These are phyloP conservation scores for Molorchus minor DNA, from an alignment of 2,888 invertebrate species.

Conservation along the genomic window DNA sequence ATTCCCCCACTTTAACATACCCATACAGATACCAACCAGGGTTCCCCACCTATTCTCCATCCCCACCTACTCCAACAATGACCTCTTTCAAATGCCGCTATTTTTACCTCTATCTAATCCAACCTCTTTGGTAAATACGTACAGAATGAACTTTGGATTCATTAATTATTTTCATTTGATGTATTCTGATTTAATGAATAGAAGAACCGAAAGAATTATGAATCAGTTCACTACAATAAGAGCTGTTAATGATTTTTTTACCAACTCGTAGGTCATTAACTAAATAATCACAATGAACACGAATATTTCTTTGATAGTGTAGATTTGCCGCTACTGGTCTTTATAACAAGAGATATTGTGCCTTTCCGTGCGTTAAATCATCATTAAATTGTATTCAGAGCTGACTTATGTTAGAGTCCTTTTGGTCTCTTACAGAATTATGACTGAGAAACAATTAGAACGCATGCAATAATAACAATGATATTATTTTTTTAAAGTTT, in stretches of 20 bases:
- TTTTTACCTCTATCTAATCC: too few species aligned
- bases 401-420: not conserved
- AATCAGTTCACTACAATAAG: conserved; percentile 9
- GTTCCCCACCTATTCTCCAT: too few species aligned
- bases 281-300: conserved; percentile 14
- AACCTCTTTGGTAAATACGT: too few species aligned
- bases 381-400: conserved; percentile 22
- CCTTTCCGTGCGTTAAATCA: conserved; percentile 9
- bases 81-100: too few species aligned
- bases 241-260: conserved; percentile 16
- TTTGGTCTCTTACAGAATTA: not conserved
- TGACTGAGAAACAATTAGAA: not conserved
- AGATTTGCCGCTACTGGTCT: conserved; percentile 16
- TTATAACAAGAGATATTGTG: not conserved
- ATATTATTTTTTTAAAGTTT: too few species aligned
- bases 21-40: too few species aligned
- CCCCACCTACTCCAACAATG: too few species aligned
- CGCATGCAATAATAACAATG: too few species aligned
- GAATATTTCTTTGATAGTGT: conserved; percentile 24
- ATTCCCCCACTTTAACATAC: too few species aligned
- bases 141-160: too few species aligned
- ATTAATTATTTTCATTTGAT: too few species aligned
- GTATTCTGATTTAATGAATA: conserved; percentile 1
- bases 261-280: conserved; percentile 11
- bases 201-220: conserved; percentile 13